Evolutionary conservation across 1,140 invertebrate species (phyloP).

Genomic region (Apis laboriosa): DNA sequence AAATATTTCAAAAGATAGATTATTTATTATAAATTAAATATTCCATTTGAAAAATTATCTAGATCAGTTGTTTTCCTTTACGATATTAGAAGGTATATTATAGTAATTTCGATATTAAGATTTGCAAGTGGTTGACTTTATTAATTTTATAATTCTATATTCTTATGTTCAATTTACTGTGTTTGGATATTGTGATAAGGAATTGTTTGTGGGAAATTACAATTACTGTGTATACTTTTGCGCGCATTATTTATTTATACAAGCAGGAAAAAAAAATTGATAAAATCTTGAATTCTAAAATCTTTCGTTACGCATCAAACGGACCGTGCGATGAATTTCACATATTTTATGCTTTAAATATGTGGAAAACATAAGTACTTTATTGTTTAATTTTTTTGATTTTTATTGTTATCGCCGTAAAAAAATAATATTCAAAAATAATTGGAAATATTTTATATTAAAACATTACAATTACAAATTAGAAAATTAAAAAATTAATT

Average conservation of each 20-base stretch:
- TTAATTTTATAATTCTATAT: neutral
- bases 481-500: neutral
- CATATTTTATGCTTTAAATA: constrained; percentile 1
- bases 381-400: no score
- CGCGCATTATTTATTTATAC: neutral
- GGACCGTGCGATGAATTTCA: constrained; percentile 39
- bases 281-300: neutral
- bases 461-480: neutral
- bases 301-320: constrained; percentile 34
- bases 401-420: neutral
- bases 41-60: no score
- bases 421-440: neutral
- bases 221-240: neutral
- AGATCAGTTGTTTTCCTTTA: no score
- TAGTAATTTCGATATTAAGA: no score
- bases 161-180: neutral
- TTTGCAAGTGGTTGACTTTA: no score
- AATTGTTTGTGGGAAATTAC: neutral
- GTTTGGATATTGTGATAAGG: neutral
- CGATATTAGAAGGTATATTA: no score
- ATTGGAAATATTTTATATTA: neutral
- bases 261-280: neutral
- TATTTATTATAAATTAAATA: no score
- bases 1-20: no score
- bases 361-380: neutral